Evolutionary conservation across 2,113 vertebrate species (phyloP), one percentile per base, ranked within the genome.

Genomic region (Varanus komodoensis): DNA sequence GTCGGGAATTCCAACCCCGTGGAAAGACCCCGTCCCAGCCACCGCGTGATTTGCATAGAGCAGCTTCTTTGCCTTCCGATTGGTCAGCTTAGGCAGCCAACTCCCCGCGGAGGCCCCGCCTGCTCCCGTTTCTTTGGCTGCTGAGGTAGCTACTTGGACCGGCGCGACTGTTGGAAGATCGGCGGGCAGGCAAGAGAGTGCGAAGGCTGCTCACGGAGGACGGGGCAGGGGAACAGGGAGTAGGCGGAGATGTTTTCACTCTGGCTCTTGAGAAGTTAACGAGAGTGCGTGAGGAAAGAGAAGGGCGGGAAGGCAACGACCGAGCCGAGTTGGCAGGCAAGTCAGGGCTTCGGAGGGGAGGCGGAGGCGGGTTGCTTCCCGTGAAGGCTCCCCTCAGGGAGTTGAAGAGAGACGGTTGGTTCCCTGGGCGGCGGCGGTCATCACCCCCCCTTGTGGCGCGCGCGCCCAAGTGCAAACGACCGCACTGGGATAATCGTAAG

Each of bases 81-180:
- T 94, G 93, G 93, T 23, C 79, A 6, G 78, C 1, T 9, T 8
- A 2, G 54, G 38, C 64, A 3, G 15, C 79, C 38, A 15, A n/a
- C 50, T 64, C 87, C 92, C 80, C 82, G 87, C 90, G 82, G 90
- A 4, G 2, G 68, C 87, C 64, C 86, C 52, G 83, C 90, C 92
- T 44, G 21, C 89, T 82, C 2, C 81, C 44, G 71, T 8, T 44
- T 21, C 2, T 25, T 89, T 38, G 19, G 88, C 82, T 34, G 82
- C 87, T 54, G 89, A 92, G 95, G 93, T 91, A 92, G 73, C 84
- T n/a, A 83, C 93, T 91, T 89, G 84, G 90, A 87, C 88, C 87
- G 61, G 92, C 87, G 94, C 88, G 93, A 88, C 93, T 91, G 82
- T 93, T 91, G n/a, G 89, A 87, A 17, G 68, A 84, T 90, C 87